Percentiles rank a stretch among this genome's conserved stretches.
Evolutionary conservation across 2,888 invertebrate genomes (phyloP).

Genomic region (Cerceris rybyensis): DNA sequence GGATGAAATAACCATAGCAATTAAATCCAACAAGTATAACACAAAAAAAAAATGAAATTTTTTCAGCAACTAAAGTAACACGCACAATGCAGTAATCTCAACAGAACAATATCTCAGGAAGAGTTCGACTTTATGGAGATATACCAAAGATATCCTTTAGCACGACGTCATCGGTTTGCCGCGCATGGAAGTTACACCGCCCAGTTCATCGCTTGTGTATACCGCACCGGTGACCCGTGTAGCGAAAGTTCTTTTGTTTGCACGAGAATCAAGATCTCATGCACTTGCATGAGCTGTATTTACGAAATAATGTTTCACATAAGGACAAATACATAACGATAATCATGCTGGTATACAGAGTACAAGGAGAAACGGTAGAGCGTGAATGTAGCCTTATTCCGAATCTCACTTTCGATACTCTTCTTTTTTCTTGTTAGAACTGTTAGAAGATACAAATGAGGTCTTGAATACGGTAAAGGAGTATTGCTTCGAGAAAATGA

Average conservation of each 20-base stretch:
- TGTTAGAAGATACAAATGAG: too few species aligned
- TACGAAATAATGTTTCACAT: conserved; percentile 60
- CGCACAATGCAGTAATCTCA: conserved; percentile 22
- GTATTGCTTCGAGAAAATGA: background rate
- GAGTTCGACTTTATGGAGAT: conserved; percentile 32
- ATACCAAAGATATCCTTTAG: conserved; percentile 35
- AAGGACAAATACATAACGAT: conserved; percentile 21
- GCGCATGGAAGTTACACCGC: conserved; percentile 31
- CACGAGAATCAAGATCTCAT: conserved; percentile 71
- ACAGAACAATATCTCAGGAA: conserved; percentile 18
- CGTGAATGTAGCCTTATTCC: too few species aligned
- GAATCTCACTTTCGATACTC: too few species aligned
- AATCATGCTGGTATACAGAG: conserved; percentile 5
- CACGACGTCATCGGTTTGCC: conserved; percentile 31
- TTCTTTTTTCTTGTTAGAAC: too few species aligned
- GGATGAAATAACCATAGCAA: too few species aligned
- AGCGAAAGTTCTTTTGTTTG: conserved; percentile 78
- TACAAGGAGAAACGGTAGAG: background rate
- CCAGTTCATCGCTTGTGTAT: conserved; percentile 53
- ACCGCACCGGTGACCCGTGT: conserved; percentile 71
- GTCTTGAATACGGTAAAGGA: too few species aligned
- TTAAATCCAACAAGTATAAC: background rate
- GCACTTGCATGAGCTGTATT: conserved; percentile 67
- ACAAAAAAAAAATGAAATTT: background rate
- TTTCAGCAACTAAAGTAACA: background rate